Percentiles rank a stretch among this genome's conserved stretches.
Conservation (phyloP, 2,797 vertebrate species). For the Muscicapa striata region DNA sequence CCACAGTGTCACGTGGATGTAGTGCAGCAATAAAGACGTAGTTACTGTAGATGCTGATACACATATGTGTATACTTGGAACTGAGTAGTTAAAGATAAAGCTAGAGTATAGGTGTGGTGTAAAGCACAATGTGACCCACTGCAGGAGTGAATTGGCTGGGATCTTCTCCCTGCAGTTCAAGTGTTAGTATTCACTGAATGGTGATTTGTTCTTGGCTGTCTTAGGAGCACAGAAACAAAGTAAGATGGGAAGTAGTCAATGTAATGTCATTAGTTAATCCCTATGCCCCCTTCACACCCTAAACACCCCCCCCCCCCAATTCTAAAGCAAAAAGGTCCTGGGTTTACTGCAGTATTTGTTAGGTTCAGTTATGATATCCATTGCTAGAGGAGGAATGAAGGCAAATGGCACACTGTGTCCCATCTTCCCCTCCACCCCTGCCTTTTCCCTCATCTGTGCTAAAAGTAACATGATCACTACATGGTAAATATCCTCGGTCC, state of each 20-base stretch:
- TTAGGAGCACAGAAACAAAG: neutral
- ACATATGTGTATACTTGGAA: neutral
- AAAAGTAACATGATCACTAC: neutral
- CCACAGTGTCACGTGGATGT: accelerated
- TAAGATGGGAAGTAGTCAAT: neutral
- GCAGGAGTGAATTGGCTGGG: neutral
- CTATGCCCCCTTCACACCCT: neutral
- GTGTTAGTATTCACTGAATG: neutral
- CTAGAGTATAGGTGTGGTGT: neutral
- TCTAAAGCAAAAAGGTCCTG: neutral
- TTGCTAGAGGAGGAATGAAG: neutral
- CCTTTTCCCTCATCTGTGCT: neutral
- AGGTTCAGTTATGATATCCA: neutral
- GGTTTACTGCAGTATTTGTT: neutral
- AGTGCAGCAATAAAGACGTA: neutral
- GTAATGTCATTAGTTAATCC: neutral
- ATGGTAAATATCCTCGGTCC: neutral
- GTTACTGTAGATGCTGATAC: neutral
- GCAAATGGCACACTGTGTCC: neutral
- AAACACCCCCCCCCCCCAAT: no score
- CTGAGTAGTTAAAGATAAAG: neutral
- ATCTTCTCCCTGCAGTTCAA: neutral
- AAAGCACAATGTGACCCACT: neutral
- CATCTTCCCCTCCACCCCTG: accelerated
- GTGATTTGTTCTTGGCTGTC: neutral